phyloP scores from a whole-genome alignment of 2,113 vertebrate genomes.

The Passerina amoena region DNA sequence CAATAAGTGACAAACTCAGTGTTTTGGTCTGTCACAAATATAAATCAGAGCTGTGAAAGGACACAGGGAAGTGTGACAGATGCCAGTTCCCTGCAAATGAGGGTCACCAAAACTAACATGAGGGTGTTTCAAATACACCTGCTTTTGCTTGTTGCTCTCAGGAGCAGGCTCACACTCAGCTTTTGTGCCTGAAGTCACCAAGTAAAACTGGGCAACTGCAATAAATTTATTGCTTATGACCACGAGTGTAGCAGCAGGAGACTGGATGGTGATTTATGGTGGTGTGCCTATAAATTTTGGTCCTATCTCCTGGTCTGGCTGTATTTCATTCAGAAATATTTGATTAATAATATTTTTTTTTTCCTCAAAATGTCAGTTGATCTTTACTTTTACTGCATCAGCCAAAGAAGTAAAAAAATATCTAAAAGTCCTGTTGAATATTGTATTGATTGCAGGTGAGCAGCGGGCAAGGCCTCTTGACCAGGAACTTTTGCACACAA shows the following conservation, averaged over 20 bases:
- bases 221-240: neutral
- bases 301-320: neutral
- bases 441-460: neutral
- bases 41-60: neutral
- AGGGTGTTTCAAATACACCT: neutral
- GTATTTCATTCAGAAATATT: slow-evolving; percentile 15
- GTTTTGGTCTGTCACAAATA: neutral
- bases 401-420: neutral
- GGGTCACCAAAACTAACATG: neutral
- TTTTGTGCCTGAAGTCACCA: neutral
- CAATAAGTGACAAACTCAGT: neutral
- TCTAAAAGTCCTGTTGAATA: neutral
- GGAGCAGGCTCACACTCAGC: neutral
- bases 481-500: neutral
- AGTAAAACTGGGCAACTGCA: neutral
- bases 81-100: neutral
- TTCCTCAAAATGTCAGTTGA: neutral
- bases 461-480: neutral
- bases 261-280: neutral
- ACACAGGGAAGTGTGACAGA: neutral
- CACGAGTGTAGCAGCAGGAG: neutral
- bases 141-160: neutral
- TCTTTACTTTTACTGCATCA: neutral
- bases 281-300: neutral
- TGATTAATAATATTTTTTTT: neutral